Base-by-base conservation (phyloP, 92 coral and sea anemone genomes). In the Siderastrea radians region DNA sequence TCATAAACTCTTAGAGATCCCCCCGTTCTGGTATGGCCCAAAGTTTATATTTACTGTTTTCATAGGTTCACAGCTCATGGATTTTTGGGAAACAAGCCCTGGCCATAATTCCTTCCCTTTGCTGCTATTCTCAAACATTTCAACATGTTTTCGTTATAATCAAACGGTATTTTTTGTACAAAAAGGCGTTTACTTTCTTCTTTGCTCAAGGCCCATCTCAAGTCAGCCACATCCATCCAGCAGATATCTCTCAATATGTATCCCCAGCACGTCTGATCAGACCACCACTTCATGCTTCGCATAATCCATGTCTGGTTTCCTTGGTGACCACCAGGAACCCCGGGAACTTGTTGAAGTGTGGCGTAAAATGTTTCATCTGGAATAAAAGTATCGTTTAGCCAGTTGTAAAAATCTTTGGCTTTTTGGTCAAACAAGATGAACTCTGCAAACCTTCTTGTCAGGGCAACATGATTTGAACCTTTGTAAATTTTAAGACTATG, bases 311-410 rank as follows among this genome's bases (percentile, higher is more conserved):
- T 11, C 1, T 70, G 17, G 14, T 70, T 19, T 44, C 26, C 49
- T 12, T 8, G 75, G 49, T 44, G 12, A 44, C 49, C 75, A 12
- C 75, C 75, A 5, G 75, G 75, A 16, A 46, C 11, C 17, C 49
- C 75, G 2, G 92, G 87, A 44, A 73, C 65, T 48, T 54, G 46
- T 11, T 88, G 68, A 38, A 89, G 49, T 45, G 92, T 73, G 10
- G 88, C 12, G 12, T 63, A 75, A 38, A 54, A 83, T 16, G 77
- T 74, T 74, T 89, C 93, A 47, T 84, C 93, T 5, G 93, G 93
- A 61, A 84, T 45, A 9, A n/a, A 60, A 10, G 80, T 86, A 14
- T 84, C 59, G 54, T 49, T 83, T 26, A 86, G 19, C 93, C 93
- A 89, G n/a, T 89, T 65, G 54, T 77, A 68, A 70, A 89, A 89